Base-by-base conservation (phyloP, 2,113 vertebrate species). In the Pygathrix nemaeus region DNA sequence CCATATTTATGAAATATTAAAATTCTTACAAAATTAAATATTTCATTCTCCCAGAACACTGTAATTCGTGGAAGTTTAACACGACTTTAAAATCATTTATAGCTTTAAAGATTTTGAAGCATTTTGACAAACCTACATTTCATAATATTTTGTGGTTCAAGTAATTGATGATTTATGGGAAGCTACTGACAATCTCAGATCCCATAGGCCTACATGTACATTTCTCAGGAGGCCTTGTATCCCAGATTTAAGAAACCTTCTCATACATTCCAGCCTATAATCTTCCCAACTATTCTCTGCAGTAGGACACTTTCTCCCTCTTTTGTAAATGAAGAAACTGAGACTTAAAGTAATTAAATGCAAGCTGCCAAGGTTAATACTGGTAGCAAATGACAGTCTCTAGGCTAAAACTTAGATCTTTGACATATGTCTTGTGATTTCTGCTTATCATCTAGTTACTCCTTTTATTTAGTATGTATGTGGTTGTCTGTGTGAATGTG, bases 1-100 rank as follows among this genome's bases (percentile, higher is more conserved):
- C 16, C 14, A 1, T 64, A 50, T 59, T 92, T 14, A 40, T 89
- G 35, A 32, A 73, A 20, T 92, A 80, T 43, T 92, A 92, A 94
- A 86, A 83, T 79, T 91, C 50, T 81, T 89, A 50, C 20, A 85
- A 45, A 93, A 82, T 95, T 55, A 75, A 52, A 72, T 94, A 13
- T 80, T 0, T 43, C 75, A 45, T 7, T 23, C 57, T 94, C 12
- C 16, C 4, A 85, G 38, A 88, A 30, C 8, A 57, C 17, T 70
- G 7, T 68, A 82, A 89, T 88, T 52, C 20, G 17, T 75, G n/a
- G n/a, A 94, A 93, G 70, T 89, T n/a, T 59, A 61, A 50, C 73
- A 90, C 18, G 76, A 81, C 50, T 81, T 79, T 84, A 80, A 85
- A 93, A 21, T 89, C 32, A 75, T n/a, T 48, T 90, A 55, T 38